Conservation (phyloP, 2,888 invertebrate genomes). For the Aspidiotus destructor region DNA sequence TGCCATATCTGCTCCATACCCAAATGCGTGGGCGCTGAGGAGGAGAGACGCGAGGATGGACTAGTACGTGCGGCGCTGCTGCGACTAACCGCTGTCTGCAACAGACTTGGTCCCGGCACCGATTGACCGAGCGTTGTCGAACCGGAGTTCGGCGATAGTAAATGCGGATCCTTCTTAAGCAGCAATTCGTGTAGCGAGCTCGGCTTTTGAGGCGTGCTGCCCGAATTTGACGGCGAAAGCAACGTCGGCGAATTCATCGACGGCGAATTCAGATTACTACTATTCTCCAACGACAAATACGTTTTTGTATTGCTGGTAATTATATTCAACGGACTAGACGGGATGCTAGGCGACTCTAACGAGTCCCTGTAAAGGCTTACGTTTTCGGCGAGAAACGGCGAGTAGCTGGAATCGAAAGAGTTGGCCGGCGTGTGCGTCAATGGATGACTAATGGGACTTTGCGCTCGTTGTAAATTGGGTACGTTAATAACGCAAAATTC, state of each 20-base stretch:
- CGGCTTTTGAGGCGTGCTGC: constrained; percentile 41
- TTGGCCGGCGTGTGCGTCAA: constrained; percentile 21
- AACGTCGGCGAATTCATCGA: constrained; percentile 43
- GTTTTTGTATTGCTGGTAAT: constrained; percentile 37
- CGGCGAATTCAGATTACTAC: constrained; percentile 49
- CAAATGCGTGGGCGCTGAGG: constrained; percentile 77
- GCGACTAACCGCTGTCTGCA: constrained; percentile 22
- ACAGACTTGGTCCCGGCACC: constrained; percentile 45
- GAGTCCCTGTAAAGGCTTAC: constrained; percentile 41
- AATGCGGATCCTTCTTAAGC: constrained; percentile 53
- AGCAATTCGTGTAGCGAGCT: constrained; percentile 57
- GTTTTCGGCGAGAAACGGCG: constrained; percentile 41
- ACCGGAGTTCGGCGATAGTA: constrained; percentile 33
- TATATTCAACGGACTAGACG: constrained; percentile 47
- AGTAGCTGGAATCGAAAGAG: constrained; percentile 36
- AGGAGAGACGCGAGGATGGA: constrained; percentile 60
- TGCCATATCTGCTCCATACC: constrained; percentile 77
- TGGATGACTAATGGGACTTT: constrained; percentile 21
- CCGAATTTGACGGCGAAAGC: constrained; percentile 41
- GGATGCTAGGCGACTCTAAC: constrained; percentile 41
- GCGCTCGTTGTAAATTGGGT: constrained; percentile 15
- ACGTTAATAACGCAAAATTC: constrained; percentile 42
- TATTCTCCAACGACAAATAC: constrained; percentile 58
- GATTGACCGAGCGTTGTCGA: constrained; percentile 49
- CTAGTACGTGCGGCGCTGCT: constrained; percentile 31